phyloP scores from a whole-genome alignment of 2,113 vertebrate species.

The Toxotes jaculatrix region DNA sequence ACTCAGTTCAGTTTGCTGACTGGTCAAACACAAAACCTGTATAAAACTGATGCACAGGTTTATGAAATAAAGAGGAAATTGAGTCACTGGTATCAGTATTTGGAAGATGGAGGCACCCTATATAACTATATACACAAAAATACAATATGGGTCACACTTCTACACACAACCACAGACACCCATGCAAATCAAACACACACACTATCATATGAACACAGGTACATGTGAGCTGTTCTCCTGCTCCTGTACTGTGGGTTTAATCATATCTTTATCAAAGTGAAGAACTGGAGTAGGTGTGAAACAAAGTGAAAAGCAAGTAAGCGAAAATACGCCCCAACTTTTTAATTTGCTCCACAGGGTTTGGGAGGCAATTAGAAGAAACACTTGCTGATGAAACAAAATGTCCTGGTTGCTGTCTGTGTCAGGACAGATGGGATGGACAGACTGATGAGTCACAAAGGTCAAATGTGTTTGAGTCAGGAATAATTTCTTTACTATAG shows the following conservation, averaged over 20 bases:
- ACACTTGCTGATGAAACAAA: constrained; percentile 63
- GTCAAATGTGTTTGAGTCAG: constrained; percentile 20
- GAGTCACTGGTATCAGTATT: too few relatives aligned
- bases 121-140: neutral
- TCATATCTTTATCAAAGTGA: neutral
- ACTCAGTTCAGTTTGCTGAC: too few relatives aligned
- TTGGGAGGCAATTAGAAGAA: constrained; percentile 54
- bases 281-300: neutral
- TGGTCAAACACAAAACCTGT: too few relatives aligned
- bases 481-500: neutral
- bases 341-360: constrained; percentile 72
- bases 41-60: too few relatives aligned
- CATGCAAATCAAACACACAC: too few relatives aligned
- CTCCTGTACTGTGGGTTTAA: neutral
- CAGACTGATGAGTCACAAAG: constrained; percentile 34
- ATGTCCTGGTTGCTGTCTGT: constrained; percentile 41
- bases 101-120: too few relatives aligned
- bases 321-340: constrained; percentile 50
- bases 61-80: too few relatives aligned
- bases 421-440: constrained; percentile 25
- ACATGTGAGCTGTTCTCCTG: neutral
- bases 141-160: too few relatives aligned
- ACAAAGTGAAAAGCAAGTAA: constrained; percentile 55
- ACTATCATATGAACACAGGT: neutral
- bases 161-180: neutral